phyloP scores from a whole-genome alignment of 2,113 vertebrate species.

The Hymenochirus boettgeri region DNA sequence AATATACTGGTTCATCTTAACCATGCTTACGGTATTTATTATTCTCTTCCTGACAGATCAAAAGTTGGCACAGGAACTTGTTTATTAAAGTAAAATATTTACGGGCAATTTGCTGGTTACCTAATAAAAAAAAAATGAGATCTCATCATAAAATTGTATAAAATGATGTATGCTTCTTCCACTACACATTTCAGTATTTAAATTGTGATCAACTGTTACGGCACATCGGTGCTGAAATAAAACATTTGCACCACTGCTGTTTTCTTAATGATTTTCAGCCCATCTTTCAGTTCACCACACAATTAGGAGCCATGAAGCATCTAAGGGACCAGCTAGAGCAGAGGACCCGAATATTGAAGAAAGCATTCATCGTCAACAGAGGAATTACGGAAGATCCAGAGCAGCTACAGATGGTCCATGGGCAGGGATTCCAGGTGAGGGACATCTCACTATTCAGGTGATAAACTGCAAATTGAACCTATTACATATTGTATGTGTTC shows the following conservation, averaged over 20 bases:
- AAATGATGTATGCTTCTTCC: background rate
- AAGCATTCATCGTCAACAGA: slow-evolving; percentile 93
- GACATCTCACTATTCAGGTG: background rate
- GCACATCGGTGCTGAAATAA: background rate
- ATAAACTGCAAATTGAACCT: no score
- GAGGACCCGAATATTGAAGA: slow-evolving; percentile 86
- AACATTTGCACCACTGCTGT: slow-evolving; percentile 11
- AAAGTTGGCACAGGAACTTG: no score
- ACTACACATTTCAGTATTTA: background rate
- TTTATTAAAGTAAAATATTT: no score
- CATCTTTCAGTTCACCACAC: slow-evolving; percentile 83
- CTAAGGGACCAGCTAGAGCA: slow-evolving; percentile 94
- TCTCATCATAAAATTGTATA: no score
- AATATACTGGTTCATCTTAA: no score
- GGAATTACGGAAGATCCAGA: slow-evolving; percentile 94
- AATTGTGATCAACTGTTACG: slow-evolving; percentile 7
- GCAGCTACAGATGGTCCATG: slow-evolving; percentile 90
- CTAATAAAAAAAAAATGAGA: no score
- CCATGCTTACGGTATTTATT: no score
- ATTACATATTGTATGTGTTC: no score
- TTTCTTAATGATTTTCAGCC: slow-evolving; percentile 53
- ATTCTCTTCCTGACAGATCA: no score
- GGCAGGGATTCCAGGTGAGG: slow-evolving; percentile 83
- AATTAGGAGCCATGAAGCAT: slow-evolving; percentile 92
- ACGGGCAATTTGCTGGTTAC: no score